These are phyloP conservation scores for Sceliomorpha sp. DNA, from an alignment of 2,888 invertebrate species.

Conservation along the genomic window DNA sequence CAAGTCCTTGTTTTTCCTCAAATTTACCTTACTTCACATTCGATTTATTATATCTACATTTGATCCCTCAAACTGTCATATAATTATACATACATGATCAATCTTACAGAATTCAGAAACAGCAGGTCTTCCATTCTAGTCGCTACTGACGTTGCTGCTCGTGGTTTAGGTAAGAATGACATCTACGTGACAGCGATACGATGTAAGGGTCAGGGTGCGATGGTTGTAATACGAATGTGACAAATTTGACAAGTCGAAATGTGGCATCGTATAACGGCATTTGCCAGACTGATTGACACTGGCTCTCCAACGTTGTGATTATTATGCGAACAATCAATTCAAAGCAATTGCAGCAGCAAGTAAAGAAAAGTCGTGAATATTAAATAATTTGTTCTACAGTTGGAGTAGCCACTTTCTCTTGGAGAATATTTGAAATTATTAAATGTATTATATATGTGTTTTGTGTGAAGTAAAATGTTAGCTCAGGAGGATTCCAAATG, in stretches of 20 bases:
- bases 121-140: slow-evolving; percentile 83
- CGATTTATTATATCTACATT: too few species aligned
- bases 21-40: too few species aligned
- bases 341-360: neutral
- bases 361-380: neutral
- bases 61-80: too few species aligned
- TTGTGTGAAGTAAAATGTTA: slow-evolving; percentile 55
- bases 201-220: slow-evolving; percentile 80
- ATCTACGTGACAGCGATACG: slow-evolving; percentile 61
- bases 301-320: slow-evolving; percentile 65
- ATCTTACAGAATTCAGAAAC: slow-evolving; percentile 81
- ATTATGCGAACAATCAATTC: slow-evolving; percentile 37
- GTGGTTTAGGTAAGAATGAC: slow-evolving; percentile 82
- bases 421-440: slow-evolving; percentile 12
- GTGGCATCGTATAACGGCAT: slow-evolving; percentile 80
- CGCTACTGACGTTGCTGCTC: slow-evolving; percentile 85
- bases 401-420: slow-evolving; percentile 21
- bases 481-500: slow-evolving; percentile 65
- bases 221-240: slow-evolving; percentile 77
- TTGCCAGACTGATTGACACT: slow-evolving; percentile 79
- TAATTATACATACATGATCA: too few species aligned
- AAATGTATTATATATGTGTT: slow-evolving; percentile 25
- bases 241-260: slow-evolving; percentile 63
- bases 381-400: slow-evolving; percentile 1
- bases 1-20: too few species aligned